These are phyloP conservation scores for Nesoenas mayeri DNA, from an alignment of 2,113 vertebrate genomes.

Conservation along the genomic window DNA sequence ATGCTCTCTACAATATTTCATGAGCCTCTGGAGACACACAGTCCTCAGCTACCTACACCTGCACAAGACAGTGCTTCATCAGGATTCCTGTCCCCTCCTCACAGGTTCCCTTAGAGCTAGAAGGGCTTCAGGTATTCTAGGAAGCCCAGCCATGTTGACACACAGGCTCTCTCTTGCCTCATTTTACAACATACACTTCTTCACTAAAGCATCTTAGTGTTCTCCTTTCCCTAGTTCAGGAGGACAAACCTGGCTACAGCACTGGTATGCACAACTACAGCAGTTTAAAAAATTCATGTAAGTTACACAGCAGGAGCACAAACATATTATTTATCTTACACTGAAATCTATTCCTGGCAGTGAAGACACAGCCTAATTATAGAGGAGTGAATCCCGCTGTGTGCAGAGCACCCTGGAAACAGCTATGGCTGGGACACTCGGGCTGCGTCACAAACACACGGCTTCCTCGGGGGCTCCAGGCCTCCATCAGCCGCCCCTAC, in stretches of 20 bases:
- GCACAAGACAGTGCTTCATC: rapidly evolving
- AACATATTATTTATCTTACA: not conserved
- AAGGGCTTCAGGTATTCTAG: not conserved
- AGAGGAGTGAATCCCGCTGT: not conserved
- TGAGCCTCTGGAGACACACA: not conserved
- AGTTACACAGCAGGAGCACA: rapidly evolving
- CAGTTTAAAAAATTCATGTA: rapidly evolving
- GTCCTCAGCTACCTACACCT: not conserved
- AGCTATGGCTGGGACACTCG: rapidly evolving
- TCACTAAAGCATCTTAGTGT: not conserved
- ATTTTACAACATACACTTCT: rapidly evolving
- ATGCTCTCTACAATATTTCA: rapidly evolving
- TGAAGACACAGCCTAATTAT: constrained; percentile 15
- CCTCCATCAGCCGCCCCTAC: not conserved
- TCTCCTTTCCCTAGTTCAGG: not conserved
- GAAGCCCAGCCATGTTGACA: not conserved
- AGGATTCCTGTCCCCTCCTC: too few species aligned
- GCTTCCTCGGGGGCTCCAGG: not conserved
- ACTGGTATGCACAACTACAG: rapidly evolving
- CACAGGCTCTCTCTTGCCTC: not conserved
- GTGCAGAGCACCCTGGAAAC: not conserved
- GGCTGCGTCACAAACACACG: not conserved
- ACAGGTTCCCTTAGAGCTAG: rapidly evolving
- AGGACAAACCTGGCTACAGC: not conserved
- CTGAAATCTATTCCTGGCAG: not conserved